Base-by-base conservation (phyloP, 2,888 invertebrate species). In the Dynastes maya region DNA sequence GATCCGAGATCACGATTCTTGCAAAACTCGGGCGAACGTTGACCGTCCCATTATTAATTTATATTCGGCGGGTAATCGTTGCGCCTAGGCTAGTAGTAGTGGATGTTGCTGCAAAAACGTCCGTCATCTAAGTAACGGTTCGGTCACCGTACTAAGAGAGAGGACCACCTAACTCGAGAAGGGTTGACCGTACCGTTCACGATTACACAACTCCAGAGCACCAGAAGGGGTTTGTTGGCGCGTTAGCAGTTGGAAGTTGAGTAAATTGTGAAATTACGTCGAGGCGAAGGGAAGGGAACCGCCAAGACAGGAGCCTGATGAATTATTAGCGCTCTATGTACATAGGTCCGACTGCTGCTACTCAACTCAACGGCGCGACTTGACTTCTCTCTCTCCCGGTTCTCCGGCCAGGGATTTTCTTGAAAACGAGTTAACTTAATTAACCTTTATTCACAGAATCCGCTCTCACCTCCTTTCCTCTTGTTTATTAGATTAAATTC, bases 251-350 rank as follows among this genome's bases (percentile, higher is more conserved):
- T 74, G 61, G 63, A 63, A 74, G 72, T 74, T 74, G 61, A 74
- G 72, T 74, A 74, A 74, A 74, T 74, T 74, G 72, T 74, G 72
- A 74, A 74, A 74, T 74, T 74, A 61, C 72, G 61, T 37, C 45
- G 72, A 55, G 51, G 68, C 29, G 68, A 51, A n/a, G 68, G 11
- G 68, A 29, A 68, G 67, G 67, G 61, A 61, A 58, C 40, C 72
- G 61, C 72, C 61, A 61, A 74, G 61, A 74, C 72, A 61, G 72
- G 61, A 74, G 55, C 5, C 72, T 74, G 72, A 74, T 74, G 61
- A 74, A 74, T 74, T 74, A 74, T 74, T 74, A 74, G 72, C 61
- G 55, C 61, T 63, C 45, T 63, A 61, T 74, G 61, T 61, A 74
- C 49, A 71, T 16, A 32, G 55, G 22, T 22, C 58, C 22, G 53